Evolutionary conservation across 2,888 invertebrate genomes (phyloP).

Genomic region (Morpho deidamia): DNA sequence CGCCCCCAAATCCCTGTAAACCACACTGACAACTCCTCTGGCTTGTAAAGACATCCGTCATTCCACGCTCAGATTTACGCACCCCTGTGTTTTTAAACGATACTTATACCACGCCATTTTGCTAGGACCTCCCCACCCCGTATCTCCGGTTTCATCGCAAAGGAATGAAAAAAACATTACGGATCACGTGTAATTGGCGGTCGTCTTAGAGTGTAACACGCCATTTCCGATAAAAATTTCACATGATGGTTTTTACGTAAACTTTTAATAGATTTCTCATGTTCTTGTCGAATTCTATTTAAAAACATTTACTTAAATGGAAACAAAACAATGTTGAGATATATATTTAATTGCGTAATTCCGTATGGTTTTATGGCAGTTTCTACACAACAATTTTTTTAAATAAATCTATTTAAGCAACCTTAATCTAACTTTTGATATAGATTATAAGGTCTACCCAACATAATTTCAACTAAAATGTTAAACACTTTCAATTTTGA

Average conservation of each 20-base stretch:
- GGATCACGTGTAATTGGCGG: constrained; percentile 29
- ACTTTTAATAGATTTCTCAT: constrained; percentile 1
- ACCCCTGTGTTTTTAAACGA: constrained; percentile 48
- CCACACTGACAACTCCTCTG: constrained; percentile 56
- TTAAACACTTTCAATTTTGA: not conserved
- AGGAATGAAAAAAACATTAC: not conserved
- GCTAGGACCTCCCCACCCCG: constrained; percentile 26
- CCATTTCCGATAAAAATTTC: constrained; percentile 57
- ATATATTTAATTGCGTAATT: too few species aligned
- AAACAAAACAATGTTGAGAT: too few species aligned
- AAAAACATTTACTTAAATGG: not conserved
- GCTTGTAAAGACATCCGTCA: constrained; percentile 76
- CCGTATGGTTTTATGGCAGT: too few species aligned
- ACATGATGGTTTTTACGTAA: not conserved
- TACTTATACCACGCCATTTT: constrained; percentile 40
- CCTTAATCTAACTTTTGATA: too few species aligned
- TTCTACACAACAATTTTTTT: too few species aligned
- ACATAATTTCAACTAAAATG: too few species aligned
- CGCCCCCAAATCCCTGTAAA: constrained; percentile 27
- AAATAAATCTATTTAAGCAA: too few species aligned
- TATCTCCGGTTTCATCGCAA: not conserved
- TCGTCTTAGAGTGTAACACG: constrained; percentile 54
- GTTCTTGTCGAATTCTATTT: not conserved
- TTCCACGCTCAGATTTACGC: constrained; percentile 56
- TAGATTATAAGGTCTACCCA: too few species aligned